Percentiles rank a stretch among this genome's conserved stretches.
phyloP scores from a whole-genome alignment of 2,888 invertebrate species.

The Hyposoter dolosus region DNA sequence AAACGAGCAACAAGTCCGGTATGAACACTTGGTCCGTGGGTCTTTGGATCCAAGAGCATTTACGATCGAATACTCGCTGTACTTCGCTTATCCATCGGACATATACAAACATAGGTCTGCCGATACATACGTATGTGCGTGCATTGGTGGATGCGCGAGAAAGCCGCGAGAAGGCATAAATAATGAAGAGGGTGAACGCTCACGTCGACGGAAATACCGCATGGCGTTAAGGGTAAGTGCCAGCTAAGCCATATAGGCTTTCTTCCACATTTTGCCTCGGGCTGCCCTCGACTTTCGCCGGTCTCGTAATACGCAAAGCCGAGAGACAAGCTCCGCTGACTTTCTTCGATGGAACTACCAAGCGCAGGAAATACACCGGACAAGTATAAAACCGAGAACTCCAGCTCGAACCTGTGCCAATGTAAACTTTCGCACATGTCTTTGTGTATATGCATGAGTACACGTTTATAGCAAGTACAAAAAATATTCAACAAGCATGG shows the following conservation, averaged over 20 bases:
- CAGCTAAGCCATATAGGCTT: constrained; percentile 1
- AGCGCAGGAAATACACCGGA: constrained; percentile 2
- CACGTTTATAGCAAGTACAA: constrained; percentile 27
- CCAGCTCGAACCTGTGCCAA: constrained; percentile 67
- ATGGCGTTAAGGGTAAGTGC: constrained; percentile 64
- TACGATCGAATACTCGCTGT: constrained; percentile 67
- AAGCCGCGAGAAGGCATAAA: constrained; percentile 65
- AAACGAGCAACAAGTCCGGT: constrained; percentile 70
- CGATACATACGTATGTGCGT: not conserved
- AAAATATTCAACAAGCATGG: constrained; percentile 36
- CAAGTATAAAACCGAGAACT: constrained; percentile 6
- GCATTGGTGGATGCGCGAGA: constrained; percentile 27
- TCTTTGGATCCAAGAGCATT: constrained; percentile 66
- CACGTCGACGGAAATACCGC: constrained; percentile 73
- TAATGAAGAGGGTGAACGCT: constrained; percentile 70
- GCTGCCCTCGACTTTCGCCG: constrained; percentile 12
- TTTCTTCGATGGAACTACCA: constrained; percentile 22
- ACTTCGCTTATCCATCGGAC: constrained; percentile 44
- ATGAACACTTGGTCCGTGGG: constrained; percentile 35
- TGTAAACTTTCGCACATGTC: constrained; percentile 69
- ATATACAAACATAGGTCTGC: not conserved
- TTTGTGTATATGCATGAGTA: constrained; percentile 16
- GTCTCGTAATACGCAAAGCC: constrained; percentile 34
- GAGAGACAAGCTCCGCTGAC: constrained; percentile 17
- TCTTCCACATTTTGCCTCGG: constrained; percentile 8